Evolutionary conservation across 2,888 invertebrate species (phyloP).

Genomic region (Steromphala cineraria): DNA sequence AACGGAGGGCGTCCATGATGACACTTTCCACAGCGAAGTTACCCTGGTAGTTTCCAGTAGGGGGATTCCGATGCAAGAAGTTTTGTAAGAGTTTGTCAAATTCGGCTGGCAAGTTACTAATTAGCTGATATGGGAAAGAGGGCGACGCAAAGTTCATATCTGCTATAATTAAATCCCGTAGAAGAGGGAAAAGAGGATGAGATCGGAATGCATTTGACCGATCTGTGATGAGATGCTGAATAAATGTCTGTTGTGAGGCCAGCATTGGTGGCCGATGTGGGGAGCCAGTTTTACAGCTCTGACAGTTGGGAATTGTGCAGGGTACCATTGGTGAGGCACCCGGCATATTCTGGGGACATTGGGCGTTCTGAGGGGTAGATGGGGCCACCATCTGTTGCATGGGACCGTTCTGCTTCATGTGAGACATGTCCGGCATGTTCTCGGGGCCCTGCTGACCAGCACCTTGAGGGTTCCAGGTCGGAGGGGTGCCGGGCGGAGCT

Average conservation of each 20-base stretch:
- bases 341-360: background rate
- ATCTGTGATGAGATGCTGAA: slow-evolving; percentile 72
- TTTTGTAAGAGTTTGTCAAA: slow-evolving; percentile 73
- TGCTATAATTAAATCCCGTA: slow-evolving; percentile 74
- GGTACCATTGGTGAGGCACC: slow-evolving; percentile 33
- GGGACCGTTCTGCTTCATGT: slow-evolving; percentile 17
- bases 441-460: slow-evolving; percentile 16
- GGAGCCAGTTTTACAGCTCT: slow-evolving; percentile 61
- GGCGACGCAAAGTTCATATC: slow-evolving; percentile 74
- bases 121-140: slow-evolving; percentile 72
- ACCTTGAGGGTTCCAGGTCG: background rate
- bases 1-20: slow-evolving; percentile 73
- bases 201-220: slow-evolving; percentile 72
- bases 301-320: slow-evolving; percentile 55
- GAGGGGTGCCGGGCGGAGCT: background rate
- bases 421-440: slow-evolving; percentile 31
- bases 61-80: slow-evolving; percentile 71
- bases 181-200: slow-evolving; percentile 73
- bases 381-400: slow-evolving; percentile 18
- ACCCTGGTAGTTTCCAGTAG: slow-evolving; percentile 67
- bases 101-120: slow-evolving; percentile 71
- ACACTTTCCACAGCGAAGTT: slow-evolving; percentile 73
- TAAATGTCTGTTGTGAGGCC: slow-evolving; percentile 71
- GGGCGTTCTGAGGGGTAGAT: background rate
- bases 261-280: slow-evolving; percentile 60